Percentiles rank a stretch among this genome's conserved stretches.
Evolutionary conservation across 2,888 invertebrate genomes (phyloP).

Genomic region (Baronia brevicornis): DNA sequence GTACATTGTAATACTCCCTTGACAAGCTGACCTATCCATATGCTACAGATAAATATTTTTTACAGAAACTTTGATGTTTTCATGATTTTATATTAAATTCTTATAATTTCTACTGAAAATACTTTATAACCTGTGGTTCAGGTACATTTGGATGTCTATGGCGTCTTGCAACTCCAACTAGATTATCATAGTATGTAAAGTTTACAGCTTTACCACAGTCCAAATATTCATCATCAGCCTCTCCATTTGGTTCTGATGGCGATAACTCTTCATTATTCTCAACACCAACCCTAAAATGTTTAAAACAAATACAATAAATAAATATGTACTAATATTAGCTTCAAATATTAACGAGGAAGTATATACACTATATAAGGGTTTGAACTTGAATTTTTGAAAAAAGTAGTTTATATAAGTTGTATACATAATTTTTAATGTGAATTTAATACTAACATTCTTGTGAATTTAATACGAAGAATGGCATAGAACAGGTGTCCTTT

Average conservation of each 20-base stretch:
- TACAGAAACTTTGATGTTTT: too few species aligned
- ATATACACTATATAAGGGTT: neutral
- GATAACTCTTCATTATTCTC: conserved; percentile 50
- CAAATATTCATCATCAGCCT: conserved; percentile 78
- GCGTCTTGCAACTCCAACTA: conserved; percentile 89
- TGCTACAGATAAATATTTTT: too few species aligned
- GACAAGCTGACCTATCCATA: too few species aligned
- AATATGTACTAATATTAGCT: neutral
- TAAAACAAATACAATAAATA: conserved; percentile 1
- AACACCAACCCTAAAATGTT: conserved; percentile 35
- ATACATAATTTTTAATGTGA: too few species aligned
- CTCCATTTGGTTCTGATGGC: conserved; percentile 45
- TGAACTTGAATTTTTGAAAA: too few species aligned
- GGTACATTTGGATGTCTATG: conserved; percentile 89
- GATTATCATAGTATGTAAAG: conserved; percentile 91
- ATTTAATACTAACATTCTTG: too few species aligned
- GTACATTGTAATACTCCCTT: too few species aligned
- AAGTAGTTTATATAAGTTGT: too few species aligned
- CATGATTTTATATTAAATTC: too few species aligned
- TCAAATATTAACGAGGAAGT: neutral
- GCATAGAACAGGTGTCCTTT: too few species aligned
- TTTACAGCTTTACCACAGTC: conserved; percentile 92
- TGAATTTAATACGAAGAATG: too few species aligned
- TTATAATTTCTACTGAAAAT: too few species aligned
- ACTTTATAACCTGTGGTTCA: conserved; percentile 79